Conservation (phyloP, 1,140 invertebrate species). For the Cephus cinctus region DNA sequence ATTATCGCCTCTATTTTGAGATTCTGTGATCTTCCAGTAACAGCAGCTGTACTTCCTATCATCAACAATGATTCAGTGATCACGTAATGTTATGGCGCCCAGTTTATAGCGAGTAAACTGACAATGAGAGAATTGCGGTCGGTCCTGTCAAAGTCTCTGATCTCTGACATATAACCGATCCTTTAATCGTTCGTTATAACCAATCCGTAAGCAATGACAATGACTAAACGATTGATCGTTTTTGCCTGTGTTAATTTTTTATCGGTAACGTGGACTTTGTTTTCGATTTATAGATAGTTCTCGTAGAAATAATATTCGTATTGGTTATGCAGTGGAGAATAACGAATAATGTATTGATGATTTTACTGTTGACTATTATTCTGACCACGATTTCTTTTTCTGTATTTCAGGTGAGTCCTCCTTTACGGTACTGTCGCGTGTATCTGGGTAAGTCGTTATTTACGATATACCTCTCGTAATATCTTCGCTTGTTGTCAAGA, state of each 20-base stretch:
- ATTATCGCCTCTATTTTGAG: slow-evolving; percentile 50
- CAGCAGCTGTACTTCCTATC: slow-evolving; percentile 53
- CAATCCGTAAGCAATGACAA: no score
- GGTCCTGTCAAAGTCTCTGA: slow-evolving; percentile 37
- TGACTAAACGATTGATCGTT: no score
- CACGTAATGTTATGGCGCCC: slow-evolving; percentile 31
- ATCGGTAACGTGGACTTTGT: no score
- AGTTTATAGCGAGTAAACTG: slow-evolving; percentile 44
- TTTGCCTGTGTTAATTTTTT: no score
- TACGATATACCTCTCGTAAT: no score
- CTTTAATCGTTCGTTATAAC: slow-evolving; percentile 33
- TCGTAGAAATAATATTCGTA: no score
- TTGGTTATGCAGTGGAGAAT: no score
- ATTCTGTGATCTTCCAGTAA: slow-evolving; percentile 42
- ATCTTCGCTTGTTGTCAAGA: no score
- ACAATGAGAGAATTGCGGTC: slow-evolving; percentile 20
- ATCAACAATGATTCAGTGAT: slow-evolving; percentile 54
- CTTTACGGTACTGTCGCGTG: neutral
- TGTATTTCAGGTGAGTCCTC: slow-evolving; percentile 4
- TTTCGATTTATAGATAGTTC: no score
- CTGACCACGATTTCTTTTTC: slow-evolving; percentile 3
- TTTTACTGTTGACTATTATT: no score
- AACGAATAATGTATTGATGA: no score
- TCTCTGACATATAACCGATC: slow-evolving; percentile 41
- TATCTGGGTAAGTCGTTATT: no score